Conservation (phyloP, 2,113 vertebrate genomes). For the Passer montanus region DNA sequence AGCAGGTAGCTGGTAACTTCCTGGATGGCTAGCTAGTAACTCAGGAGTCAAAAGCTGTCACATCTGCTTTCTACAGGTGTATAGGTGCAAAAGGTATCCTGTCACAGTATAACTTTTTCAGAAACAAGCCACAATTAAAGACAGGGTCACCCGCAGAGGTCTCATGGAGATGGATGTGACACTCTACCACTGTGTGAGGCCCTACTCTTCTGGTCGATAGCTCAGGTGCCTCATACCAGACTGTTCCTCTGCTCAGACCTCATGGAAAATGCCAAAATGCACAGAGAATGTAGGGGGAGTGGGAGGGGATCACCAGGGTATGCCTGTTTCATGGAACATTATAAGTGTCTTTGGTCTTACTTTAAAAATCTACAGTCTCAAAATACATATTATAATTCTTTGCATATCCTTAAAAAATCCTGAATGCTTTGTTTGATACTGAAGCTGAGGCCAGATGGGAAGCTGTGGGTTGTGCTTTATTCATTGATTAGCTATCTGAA, state of each 20-base stretch:
- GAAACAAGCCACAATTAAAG: background rate
- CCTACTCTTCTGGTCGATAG: background rate
- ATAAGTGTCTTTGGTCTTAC: background rate
- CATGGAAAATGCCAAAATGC: background rate
- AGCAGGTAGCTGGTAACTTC: background rate
- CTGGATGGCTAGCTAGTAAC: background rate
- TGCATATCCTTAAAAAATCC: background rate
- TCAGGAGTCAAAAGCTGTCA: background rate
- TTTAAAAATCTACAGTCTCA: background rate
- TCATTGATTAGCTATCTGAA: background rate
- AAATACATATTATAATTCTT: background rate
- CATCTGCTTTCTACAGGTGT: background rate
- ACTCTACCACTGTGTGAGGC: background rate
- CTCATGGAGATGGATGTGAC: background rate
- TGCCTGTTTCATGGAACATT: background rate
- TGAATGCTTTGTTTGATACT: background rate
- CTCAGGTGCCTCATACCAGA: background rate
- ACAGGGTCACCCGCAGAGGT: background rate
- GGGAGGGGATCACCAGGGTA: fast-evolving
- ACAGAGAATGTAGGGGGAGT: fast-evolving
- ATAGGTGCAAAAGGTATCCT: background rate
- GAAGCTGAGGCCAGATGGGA: fast-evolving
- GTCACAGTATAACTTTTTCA: background rate
- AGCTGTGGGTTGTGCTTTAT: background rate
- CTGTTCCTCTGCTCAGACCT: background rate